Evolutionary conservation across 2,797 vertebrate species (phyloP).

Genomic region (Otolemur crassicaudatus): DNA sequence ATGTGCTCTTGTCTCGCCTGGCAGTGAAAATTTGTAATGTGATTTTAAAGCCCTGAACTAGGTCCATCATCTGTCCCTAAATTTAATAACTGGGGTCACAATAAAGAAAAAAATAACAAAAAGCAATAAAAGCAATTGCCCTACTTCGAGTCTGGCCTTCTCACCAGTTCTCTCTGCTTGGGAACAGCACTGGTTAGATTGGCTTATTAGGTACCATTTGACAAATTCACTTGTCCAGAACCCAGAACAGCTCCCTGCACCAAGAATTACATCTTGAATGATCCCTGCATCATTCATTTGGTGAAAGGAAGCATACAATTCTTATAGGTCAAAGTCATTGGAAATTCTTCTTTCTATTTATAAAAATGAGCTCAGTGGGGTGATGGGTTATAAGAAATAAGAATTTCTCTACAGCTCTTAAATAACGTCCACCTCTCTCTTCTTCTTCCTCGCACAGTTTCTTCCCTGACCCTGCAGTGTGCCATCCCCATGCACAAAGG

Average conservation of each 20-base stretch:
- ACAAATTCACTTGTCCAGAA: slow-evolving; percentile 14
- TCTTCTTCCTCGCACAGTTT: background rate
- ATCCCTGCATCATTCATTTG: background rate
- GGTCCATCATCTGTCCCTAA: background rate
- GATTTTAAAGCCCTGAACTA: slow-evolving; percentile 14
- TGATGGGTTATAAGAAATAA: background rate
- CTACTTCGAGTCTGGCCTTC: background rate
- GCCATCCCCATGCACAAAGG: background rate
- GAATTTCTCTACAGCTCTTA: background rate
- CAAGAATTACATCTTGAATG: background rate
- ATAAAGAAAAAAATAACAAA: slow-evolving; percentile 5
- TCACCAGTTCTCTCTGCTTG: background rate
- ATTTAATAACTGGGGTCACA: slow-evolving; percentile 21
- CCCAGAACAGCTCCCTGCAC: background rate
- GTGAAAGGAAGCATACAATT: background rate
- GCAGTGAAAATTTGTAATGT: slow-evolving; percentile 7
- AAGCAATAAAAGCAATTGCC: background rate
- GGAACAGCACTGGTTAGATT: background rate
- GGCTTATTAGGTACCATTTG: background rate
- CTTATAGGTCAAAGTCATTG: background rate
- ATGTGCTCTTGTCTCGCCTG: background rate
- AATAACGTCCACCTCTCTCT: background rate
- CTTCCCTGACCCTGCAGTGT: background rate
- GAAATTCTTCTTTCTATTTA: background rate
- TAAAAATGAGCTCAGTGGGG: background rate